phyloP scores from a whole-genome alignment of 2,888 invertebrate species.

The Myopa tessellatipennis region DNA sequence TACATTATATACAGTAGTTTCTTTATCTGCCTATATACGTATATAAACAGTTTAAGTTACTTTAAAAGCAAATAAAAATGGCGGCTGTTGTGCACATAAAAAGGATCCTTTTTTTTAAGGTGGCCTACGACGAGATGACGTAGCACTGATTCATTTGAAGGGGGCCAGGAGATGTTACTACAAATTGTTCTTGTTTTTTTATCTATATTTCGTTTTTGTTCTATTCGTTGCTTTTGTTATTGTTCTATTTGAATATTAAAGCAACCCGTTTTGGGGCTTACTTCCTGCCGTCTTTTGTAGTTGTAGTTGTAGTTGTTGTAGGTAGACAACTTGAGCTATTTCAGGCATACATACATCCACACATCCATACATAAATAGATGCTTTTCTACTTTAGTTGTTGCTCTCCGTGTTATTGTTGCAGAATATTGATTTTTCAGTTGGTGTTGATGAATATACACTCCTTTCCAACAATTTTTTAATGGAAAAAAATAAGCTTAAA shows the following conservation, averaged over 20 bases:
- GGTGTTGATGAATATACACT: constrained; percentile 26
- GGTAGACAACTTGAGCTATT: constrained; percentile 10
- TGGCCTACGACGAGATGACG: not conserved
- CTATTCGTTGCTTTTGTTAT: not conserved
- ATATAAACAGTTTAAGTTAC: not conserved
- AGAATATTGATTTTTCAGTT: constrained; percentile 32
- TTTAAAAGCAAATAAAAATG: constrained; percentile 23
- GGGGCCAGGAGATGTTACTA: not conserved
- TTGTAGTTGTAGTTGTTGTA: not conserved
- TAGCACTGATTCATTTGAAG: not conserved
- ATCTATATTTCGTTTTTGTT: too few species aligned
- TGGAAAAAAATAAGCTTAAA: too few species aligned
- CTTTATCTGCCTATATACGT: not conserved
- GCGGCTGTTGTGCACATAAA: constrained; percentile 21
- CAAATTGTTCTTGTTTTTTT: too few species aligned
- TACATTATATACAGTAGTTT: not conserved
- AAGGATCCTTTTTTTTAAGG: constrained; percentile 2
- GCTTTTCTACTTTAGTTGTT: not conserved
- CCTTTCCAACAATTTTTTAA: not conserved
- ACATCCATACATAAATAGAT: too few species aligned
- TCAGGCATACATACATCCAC: not conserved
- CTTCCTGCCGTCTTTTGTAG: not conserved
- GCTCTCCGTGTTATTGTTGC: not conserved
- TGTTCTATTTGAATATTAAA: not conserved
- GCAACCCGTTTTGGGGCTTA: not conserved